phyloP scores from a whole-genome alignment of 2,113 vertebrate genomes.

The pig (Sus scrofa) region T2T-Sscrofa CM000814.6:62954001-62954500 shows the following conservation, averaged over 20 bases:
- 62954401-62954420: background rate
- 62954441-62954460: background rate
- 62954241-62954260: background rate
- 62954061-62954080: conserved; percentile 12
- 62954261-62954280: background rate
- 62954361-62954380: background rate
- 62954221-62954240: background rate
- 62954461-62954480: background rate
- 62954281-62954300: no score
- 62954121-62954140: background rate
- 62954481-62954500: background rate
- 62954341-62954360: background rate
- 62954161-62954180: background rate
- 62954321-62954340: background rate
- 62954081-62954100: background rate
- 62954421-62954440: background rate
- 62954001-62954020: background rate
- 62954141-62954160: background rate
- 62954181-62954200: background rate
- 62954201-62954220: background rate
- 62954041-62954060: background rate
- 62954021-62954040: background rate
- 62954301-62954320: background rate
- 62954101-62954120: background rate
- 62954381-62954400: background rate